Evolutionary conservation across 2,888 invertebrate genomes (phyloP).

Genomic region (Pedicia rivosa): DNA sequence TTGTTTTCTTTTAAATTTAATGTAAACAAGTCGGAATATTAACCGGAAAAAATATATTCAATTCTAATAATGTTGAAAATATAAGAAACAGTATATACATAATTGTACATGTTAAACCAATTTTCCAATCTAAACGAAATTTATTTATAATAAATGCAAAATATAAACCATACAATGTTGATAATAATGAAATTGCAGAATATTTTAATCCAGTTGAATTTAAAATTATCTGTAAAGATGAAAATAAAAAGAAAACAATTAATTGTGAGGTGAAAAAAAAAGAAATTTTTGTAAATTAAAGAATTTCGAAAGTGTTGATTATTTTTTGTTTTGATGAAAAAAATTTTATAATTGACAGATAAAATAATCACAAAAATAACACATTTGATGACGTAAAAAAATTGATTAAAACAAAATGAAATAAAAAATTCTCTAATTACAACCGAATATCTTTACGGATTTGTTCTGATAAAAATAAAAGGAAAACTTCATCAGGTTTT

Average conservation of each 20-base stretch:
- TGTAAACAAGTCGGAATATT: conserved; percentile 55
- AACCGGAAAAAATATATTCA: conserved; percentile 59
- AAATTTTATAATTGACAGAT: no score
- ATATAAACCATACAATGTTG: conserved; percentile 55
- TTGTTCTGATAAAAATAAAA: no score
- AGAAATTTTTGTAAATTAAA: background rate
- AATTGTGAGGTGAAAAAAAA: background rate
- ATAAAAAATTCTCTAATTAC: no score
- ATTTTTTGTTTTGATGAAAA: conserved; percentile 8
- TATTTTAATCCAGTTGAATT: conserved; percentile 63
- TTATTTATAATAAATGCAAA: conserved; percentile 45
- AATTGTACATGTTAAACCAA: conserved; percentile 47
- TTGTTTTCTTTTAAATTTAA: conserved; percentile 14
- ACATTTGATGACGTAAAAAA: no score
- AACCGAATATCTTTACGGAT: no score
- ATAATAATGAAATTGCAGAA: conserved; percentile 55
- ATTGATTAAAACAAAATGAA: no score
- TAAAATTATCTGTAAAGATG: conserved; percentile 39
- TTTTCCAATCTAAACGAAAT: conserved; percentile 51
- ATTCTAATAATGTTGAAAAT: conserved; percentile 55
- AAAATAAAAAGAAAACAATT: conserved; percentile 6
- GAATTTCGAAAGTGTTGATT: background rate
- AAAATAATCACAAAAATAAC: no score
- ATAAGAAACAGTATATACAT: conserved; percentile 51
- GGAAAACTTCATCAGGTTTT: no score